Base-by-base conservation (phyloP, 2,113 vertebrate species). In the Regulus satrapa region DNA sequence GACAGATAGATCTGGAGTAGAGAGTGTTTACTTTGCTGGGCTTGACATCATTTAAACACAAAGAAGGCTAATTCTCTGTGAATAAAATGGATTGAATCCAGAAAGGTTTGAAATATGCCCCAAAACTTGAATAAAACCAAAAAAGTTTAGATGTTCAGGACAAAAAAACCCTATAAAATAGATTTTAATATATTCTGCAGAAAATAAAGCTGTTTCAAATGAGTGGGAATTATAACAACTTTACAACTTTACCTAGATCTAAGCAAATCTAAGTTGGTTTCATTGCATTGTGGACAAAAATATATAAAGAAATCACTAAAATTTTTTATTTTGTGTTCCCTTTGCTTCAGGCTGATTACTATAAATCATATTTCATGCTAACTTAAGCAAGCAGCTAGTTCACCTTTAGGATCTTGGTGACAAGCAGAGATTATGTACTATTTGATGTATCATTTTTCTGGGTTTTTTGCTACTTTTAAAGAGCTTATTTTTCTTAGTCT, bases 291-390 rank as follows among this genome's bases (percentile, higher is more conserved):
- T 25, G 6, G 18, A 6, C 29, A 91, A 88, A 83, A 69, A n/a
- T 36, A 84, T 62, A 71, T 2, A 8, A 74, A 77, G 29, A 81
- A 85, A 78, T 32, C 49, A 58, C 18, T 36, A 41, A 14, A 81
- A 17, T 76, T 85, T 95, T 88, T 95, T 34, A 79, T 75, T 76
- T 93, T 40, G 67, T 82, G 25, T 64, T 94, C 26, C 32, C 15
- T 66, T 94, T 88, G 9, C 40, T 91, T 88, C 68, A 66, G 71
- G 9, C 49, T 85, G 63, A 85, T 94, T 59, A 87, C 18, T 58
- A n/a, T 14, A 92, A 89, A 94, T 92, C 54, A 38, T 43, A 92
- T 91, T 91, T 94, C 61, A 40, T 78, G 49, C 49, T 78, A 73
- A 77, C 9, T 38, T 91, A 66, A 0, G 0, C 56, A 88, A 92